Base-by-base conservation (phyloP, 2,113 vertebrate genomes). In the Rhizomys pruinosus region DNA sequence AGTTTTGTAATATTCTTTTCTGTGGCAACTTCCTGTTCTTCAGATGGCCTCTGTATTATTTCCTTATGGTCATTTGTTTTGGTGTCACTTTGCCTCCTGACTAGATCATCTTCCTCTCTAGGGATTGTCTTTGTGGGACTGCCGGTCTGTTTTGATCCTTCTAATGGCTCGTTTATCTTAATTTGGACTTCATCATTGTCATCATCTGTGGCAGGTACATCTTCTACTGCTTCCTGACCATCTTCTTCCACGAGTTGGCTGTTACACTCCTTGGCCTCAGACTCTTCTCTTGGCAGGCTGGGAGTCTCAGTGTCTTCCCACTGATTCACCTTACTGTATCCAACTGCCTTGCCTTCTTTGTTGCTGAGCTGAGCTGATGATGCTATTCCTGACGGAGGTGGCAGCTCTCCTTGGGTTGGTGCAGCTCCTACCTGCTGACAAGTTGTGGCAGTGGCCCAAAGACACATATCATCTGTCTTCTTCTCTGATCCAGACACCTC, bases 401-500 rank as follows among this genome's bases (percentile, higher is more conserved):
- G 15, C 9, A 47, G 6, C 16, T 81, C 76, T 55, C 91, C 77
- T 73, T 94, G 91, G 80, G 20, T 57, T 59, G 69, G 32, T 34
- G 57, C 27, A 39, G 29, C 71, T 79, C 23, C 47, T 80, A 34
- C 69, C 59, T 22, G 3, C 12, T 94, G 90, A 63, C 29, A 23
- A 66, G 23, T 59, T 82, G 37, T 9, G 4, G 20, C 37, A 16
- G 22, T 76, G 27, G 10, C 73, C 44, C 63, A 47, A 72, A 87
- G 39, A 76, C 88, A 55, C 23, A 37, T 39, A 57, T 63, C 72
- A 57, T 47, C n/a, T 74, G 85, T 55, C 57, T 63, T 55, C 57
- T 63, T 93, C 64, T 93, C 94, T 93, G 72, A 34, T 8, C 93
- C 55, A 91, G 82, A 68, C 12, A n/a, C 63, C 47, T 89, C 52